Evolutionary conservation across 2,797 vertebrate genomes (phyloP).

Genomic region (Hippopotamyrus pictus): DNA sequence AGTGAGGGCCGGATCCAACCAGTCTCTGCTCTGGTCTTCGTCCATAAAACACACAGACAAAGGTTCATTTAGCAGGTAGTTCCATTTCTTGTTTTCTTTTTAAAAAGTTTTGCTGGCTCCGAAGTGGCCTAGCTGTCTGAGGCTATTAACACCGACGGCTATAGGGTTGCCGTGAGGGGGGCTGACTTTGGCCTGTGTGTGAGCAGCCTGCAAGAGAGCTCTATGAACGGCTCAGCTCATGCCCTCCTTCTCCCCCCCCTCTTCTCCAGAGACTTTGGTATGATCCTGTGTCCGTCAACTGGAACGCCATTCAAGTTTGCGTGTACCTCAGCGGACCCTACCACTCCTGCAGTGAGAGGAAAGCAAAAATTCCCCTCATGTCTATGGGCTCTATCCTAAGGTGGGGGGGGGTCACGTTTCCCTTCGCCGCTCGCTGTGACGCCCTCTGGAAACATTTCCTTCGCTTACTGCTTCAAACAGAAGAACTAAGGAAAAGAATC

Average conservation of each 20-base stretch:
- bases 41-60: neutral
- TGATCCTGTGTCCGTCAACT: neutral
- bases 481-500: neutral
- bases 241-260: neutral
- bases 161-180: neutral
- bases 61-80: neutral
- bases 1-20: neutral
- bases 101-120: neutral
- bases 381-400: conserved; percentile 33
- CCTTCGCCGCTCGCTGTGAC: conserved; percentile 20
- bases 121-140: neutral
- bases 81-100: neutral
- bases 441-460: conserved; percentile 25
- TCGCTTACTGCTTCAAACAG: neutral
- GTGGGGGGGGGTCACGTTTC: conserved; percentile 14
- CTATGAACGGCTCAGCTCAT: neutral
- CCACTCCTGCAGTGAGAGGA: conserved; percentile 46
- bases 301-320: conserved; percentile 22
- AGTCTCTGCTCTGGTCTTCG: neutral
- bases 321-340: conserved; percentile 16
- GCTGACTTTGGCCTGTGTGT: neutral
- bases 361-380: conserved; percentile 51
- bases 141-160: neutral
- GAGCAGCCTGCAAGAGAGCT: neutral
- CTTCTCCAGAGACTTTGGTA: neutral